Conservation (phyloP, 2,797 vertebrate species). For the Pangasius macronema region DNA sequence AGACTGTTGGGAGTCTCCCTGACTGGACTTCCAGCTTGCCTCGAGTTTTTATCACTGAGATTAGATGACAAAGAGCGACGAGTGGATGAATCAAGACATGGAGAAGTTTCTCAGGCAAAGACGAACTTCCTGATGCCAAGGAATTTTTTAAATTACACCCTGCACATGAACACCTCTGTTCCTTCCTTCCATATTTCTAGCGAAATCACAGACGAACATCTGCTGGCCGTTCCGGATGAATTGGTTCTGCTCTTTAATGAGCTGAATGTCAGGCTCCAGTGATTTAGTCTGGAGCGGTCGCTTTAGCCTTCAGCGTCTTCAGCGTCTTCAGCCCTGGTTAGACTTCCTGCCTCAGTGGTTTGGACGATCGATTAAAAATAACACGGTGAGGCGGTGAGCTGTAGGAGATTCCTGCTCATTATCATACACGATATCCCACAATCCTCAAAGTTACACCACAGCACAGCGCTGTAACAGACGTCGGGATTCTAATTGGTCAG, state of each 20-base stretch:
- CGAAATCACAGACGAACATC: background rate
- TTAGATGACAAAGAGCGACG: background rate
- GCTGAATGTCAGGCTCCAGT: slow-evolving; percentile 12
- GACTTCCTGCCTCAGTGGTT: slow-evolving; percentile 3
- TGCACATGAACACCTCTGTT: background rate
- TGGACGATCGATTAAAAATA: background rate
- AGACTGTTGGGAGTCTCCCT: background rate
- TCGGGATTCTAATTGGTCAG: background rate
- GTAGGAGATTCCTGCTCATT: background rate
- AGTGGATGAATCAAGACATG: background rate
- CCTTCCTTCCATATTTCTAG: background rate
- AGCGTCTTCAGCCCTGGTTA: background rate
- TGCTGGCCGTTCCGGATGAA: slow-evolving; percentile 18
- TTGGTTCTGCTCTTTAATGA: slow-evolving; percentile 9
- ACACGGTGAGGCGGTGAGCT: too few species aligned
- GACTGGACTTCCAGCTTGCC: slow-evolving; percentile 16
- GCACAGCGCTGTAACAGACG: too few species aligned
- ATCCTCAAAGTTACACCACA: background rate
- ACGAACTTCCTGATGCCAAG: background rate
- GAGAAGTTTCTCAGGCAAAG: slow-evolving; percentile 1
- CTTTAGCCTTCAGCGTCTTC: background rate
- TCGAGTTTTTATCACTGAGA: slow-evolving; percentile 17
- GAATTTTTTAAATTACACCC: background rate
- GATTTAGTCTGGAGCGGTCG: background rate
- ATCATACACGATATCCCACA: too few species aligned